Conservation (phyloP, 2,113 vertebrate species). For the Chauna torquata region DNA sequence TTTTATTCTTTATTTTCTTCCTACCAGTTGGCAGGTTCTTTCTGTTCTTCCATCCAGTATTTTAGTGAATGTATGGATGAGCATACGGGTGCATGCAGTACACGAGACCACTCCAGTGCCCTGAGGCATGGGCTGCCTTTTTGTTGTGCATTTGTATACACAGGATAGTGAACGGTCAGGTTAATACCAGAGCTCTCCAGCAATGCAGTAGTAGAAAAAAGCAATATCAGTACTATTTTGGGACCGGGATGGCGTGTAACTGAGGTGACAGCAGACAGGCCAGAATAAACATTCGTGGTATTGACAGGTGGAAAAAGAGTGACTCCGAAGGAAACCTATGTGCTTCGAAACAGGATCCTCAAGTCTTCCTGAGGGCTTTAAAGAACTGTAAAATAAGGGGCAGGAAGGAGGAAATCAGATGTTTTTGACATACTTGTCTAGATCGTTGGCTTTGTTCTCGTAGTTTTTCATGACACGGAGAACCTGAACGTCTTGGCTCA, state of each 20-base stretch:
- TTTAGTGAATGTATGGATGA: neutral
- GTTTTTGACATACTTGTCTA: constrained; percentile 87
- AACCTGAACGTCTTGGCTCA: constrained; percentile 94
- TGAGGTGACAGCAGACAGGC: neutral
- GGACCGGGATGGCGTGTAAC: neutral
- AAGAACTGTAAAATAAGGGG: neutral
- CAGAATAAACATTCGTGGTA: neutral
- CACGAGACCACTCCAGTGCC: neutral
- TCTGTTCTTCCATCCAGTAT: neutral
- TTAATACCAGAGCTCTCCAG: neutral
- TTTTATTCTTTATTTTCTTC: neutral
- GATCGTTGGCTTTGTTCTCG: constrained; percentile 85
- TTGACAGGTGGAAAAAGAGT: neutral
- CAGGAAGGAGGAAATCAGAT: neutral
- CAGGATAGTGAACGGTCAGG: neutral
- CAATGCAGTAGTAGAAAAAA: neutral
- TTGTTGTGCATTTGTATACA: neutral
- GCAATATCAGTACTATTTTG: neutral
- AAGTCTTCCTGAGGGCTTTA: neutral
- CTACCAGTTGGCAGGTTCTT: neutral
- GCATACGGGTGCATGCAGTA: neutral
- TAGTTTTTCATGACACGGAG: constrained; percentile 95
- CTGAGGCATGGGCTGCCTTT: neutral
- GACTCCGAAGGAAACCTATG: neutral
- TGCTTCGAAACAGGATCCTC: neutral